A percentile compares a stretch with the other conserved stretches of the same genome.
These are phyloP conservation scores for Erythrolamprus reginae DNA, from an alignment of 2,113 vertebrate genomes.

Conservation along the genomic window DNA sequence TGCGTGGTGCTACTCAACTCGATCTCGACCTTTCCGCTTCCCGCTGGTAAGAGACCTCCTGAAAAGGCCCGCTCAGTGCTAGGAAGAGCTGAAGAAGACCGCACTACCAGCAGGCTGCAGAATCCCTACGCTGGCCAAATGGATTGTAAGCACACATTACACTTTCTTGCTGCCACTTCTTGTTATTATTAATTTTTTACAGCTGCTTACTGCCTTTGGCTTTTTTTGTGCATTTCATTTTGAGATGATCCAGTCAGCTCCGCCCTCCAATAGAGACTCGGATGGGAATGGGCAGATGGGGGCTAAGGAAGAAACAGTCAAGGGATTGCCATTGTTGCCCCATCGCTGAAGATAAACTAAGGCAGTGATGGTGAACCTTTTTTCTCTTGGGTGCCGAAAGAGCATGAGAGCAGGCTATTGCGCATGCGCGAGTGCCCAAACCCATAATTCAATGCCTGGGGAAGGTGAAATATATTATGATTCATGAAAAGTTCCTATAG, in stretches of 20 bases:
- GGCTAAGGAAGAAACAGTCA: background rate
- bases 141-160: conserved; percentile 77
- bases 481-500: no score
- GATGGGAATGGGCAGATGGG: background rate
- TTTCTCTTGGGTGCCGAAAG: no score
- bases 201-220: background rate
- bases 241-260: background rate
- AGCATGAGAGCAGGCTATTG: no score
- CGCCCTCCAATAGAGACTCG: background rate
- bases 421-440: no score
- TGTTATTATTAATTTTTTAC: conserved; percentile 44
- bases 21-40: conserved; percentile 86
- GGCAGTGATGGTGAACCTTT: no score
- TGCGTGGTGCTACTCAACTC: conserved; percentile 97
- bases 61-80: conserved; percentile 70
- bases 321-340: background rate
- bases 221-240: background rate
- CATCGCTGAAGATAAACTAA: background rate
- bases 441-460: no score
- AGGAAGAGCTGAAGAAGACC: conserved; percentile 76
- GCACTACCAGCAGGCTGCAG: conserved; percentile 71
- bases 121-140: conserved; percentile 72
- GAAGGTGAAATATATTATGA: no score
- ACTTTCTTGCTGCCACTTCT: conserved; percentile 28
- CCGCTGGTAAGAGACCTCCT: conserved; percentile 83